Evolutionary conservation across 64 coral and sea anemone genomes (phyloP), one percentile per base, ranked within the genome.

Genomic region (Astreopora myriophthalma): DNA sequence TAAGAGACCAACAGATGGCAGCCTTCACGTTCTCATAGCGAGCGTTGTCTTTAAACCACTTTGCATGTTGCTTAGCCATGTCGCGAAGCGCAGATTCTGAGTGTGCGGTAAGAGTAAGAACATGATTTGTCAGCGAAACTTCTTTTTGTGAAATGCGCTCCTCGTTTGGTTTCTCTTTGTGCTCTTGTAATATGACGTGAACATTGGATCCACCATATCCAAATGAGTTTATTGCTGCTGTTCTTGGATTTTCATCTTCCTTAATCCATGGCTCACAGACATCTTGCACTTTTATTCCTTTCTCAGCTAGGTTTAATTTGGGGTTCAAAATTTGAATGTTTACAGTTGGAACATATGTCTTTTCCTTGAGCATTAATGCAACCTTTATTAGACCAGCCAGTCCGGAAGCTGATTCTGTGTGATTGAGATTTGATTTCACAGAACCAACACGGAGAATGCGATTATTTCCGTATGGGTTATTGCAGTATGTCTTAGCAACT

Each of bases 351-450:
- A 95, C 69, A 36, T 87, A 80, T 24, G 13, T 86, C 27, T 61
- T 74, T 3, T 57, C 70, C 27, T 95, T 91, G 10, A 95, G 70
- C 93, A 95, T 95, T 33, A 95, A 49, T n/a, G 61, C 34, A 9
- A 95, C 71, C 44, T 95, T 95, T 34, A 91, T 87, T 7, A 95
- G 55, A 28, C 94, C 94, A 35, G 94, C 82, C 28, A 91, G 48
- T 16, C 88, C 94, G 37, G 94, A 91, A 2, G 89, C 75, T 8
- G 88, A 91, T 55, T 95, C 94, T 20, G 94, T 95, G 9, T 95
- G 94, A 34, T 95, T 95, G n/a, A 95, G 36, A 63, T 95, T 95
- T 62, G 94, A 95, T 55, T 95, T 95, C 28, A 95, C 94, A 20
- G 94, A 95, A 14, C 94, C 94, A 37, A 95, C 57, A 17, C 94